phyloP scores from a whole-genome alignment of 2,888 invertebrate genomes.

The Hydropsyche betteni region DNA sequence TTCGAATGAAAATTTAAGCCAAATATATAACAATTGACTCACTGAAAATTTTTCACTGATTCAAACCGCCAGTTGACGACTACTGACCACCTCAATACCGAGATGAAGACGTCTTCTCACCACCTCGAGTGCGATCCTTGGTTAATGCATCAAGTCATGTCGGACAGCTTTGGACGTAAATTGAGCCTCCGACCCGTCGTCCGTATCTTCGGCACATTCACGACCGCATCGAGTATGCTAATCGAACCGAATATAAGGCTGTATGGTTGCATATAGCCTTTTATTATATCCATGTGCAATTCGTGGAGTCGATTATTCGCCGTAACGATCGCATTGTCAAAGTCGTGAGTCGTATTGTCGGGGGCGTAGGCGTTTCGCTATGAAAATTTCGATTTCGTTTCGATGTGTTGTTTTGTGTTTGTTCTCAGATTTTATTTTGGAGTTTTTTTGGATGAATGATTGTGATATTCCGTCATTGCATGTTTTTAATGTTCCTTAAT shows the following conservation, averaged over 20 bases:
- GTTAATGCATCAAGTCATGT: conserved; percentile 31
- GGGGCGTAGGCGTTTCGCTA: not conserved
- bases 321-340: not conserved
- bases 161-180: conserved; percentile 24
- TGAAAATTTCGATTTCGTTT: not conserved
- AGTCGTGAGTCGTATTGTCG: conserved; percentile 1
- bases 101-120: too few relatives aligned
- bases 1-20: too few relatives aligned
- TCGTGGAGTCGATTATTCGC: not conserved
- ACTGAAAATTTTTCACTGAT: too few relatives aligned
- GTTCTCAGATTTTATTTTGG: too few relatives aligned
- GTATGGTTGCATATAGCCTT: not conserved
- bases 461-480: not conserved
- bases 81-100: too few relatives aligned
- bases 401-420: too few relatives aligned
- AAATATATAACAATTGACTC: too few relatives aligned
- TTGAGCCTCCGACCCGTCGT: conserved; percentile 14
- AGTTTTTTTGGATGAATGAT: too few relatives aligned
- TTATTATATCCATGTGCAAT: not conserved
- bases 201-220: conserved; percentile 18
- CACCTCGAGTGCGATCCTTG: too few relatives aligned
- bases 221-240: conserved; percentile 33
- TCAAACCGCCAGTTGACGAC: too few relatives aligned
- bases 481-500: too few relatives aligned
- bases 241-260: conserved; percentile 18